A percentile compares a stretch with the other conserved stretches of the same genome.
Evolutionary conservation across 2,888 invertebrate genomes (phyloP).

Genomic region (Dione vanillae): DNA sequence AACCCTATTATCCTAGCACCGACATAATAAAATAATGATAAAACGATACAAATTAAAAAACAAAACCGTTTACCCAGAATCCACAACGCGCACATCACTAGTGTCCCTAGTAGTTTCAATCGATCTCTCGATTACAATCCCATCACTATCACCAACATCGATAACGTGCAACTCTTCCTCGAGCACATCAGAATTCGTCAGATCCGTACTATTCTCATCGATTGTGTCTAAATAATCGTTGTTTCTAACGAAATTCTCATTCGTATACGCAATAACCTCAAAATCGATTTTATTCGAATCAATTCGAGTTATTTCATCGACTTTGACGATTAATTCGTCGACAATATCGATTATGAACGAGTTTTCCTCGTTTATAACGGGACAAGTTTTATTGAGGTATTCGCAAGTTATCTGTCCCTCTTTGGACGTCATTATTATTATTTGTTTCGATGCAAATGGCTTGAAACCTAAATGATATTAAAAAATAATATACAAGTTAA

Average conservation of each 20-base stretch:
- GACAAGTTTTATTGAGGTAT: conserved; percentile 48
- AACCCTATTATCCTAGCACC: too few species aligned
- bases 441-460: conserved; percentile 73
- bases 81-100: conserved; percentile 44
- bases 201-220: conserved; percentile 60
- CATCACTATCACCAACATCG: conserved; percentile 57
- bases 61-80: conserved; percentile 54
- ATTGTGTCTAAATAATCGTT: conserved; percentile 66
- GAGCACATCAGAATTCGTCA: conserved; percentile 46
- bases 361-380: conserved; percentile 46
- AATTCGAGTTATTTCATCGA: conserved; percentile 52
- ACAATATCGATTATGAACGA: conserved; percentile 57
- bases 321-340: conserved; percentile 65
- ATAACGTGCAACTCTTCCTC: conserved; percentile 56
- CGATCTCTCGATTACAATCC: conserved; percentile 54
- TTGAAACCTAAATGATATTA: conserved; percentile 67
- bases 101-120: conserved; percentile 42
- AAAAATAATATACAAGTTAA: not conserved
- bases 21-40: not conserved
- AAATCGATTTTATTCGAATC: conserved; percentile 54
- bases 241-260: conserved; percentile 47
- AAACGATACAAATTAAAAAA: not conserved
- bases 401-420: conserved; percentile 63
- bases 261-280: conserved; percentile 63
- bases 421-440: conserved; percentile 64